Base-by-base conservation (phyloP, 2,113 vertebrate genomes). In the Trogon melanurus region DNA sequence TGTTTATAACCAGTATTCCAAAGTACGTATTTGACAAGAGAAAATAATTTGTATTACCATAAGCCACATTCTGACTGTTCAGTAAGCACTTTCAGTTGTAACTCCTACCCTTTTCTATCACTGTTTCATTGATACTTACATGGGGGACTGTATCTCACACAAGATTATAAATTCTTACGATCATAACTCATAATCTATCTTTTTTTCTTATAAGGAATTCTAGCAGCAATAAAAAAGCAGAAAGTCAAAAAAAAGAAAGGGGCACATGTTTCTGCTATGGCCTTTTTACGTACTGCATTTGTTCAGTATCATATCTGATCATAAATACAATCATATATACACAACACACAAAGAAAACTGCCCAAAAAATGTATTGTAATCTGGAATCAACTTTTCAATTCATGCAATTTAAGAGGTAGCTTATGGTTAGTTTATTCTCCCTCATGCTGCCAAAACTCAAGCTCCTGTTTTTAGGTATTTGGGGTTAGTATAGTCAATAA, bases 1-100 rank as follows among this genome's bases (percentile, higher is more conserved):
- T 29, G 48, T 86, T 91, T 95, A 94, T 38, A 91, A 84, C 13
- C 34, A 64, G 29, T 36, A 84, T 84, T 95, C 80, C 92, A 95
- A 96, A 95, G 95, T 95, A 91, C 91, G 0, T 41, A 71, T 21
- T 69, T 22, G 34, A 79, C 60, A 91, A 57, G 36, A 69, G 64
- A 90, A 67, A 92, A 36, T 32, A 50, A 73, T 15, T 51, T 23
- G 5, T 23, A 76, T 51, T 64, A 29, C 41, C 32, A 10, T 34
- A 61, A 73, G n/a, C 27, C 22, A 79, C 22, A 32, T 4, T 36
- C 53, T 47, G 84, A 81, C n/a, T 64, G 48, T 92, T 53, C 34
- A 71, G 21, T 54, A 47, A n/a, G 45, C 14, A 41, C 41, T 74
- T 83, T 5, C 13, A 83, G 11, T 0, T 75, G 3, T 27, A 89